phyloP scores from a whole-genome alignment of 1,140 invertebrate species.

The Sminthurinus signatus region DNA sequence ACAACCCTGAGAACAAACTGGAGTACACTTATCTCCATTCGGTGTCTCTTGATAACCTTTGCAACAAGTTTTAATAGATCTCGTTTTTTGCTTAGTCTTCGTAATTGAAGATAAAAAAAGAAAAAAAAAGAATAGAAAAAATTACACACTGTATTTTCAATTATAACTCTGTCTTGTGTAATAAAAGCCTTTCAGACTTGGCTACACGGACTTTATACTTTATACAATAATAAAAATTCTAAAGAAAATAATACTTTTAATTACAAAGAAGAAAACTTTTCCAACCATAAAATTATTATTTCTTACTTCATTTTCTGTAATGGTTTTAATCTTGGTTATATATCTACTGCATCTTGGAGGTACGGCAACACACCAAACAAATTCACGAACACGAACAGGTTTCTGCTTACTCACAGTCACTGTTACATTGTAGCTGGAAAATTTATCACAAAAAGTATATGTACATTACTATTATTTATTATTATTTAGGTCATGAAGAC shows the following conservation, averaged over 20 bases:
- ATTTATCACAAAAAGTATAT: not conserved
- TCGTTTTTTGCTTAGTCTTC: conserved; percentile 58
- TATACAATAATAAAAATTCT: not conserved
- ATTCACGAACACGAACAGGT: conserved; percentile 70
- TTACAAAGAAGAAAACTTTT: not conserved
- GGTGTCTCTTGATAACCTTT: conserved; percentile 61
- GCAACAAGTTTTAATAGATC: conserved; percentile 76
- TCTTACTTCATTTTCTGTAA: conserved; percentile 59
- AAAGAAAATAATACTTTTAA: not conserved
- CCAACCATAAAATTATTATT: conserved; percentile 1
- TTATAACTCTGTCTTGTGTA: too few species aligned
- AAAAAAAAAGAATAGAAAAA: conserved; percentile 37
- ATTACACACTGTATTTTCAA: too few species aligned
- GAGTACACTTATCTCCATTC: conserved; percentile 59
- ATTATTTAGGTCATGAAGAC: not conserved
- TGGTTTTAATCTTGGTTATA: conserved; percentile 63
- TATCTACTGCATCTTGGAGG: conserved; percentile 81
- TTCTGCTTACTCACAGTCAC: conserved; percentile 67
- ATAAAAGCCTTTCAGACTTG: too few species aligned
- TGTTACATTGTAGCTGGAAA: conserved; percentile 59
- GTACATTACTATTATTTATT: not conserved
- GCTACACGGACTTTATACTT: not conserved
- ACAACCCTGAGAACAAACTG: conserved; percentile 72
- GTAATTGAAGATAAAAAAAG: too few species aligned
- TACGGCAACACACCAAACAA: conserved; percentile 72